Base-by-base conservation (phyloP, 2,113 vertebrate genomes). In the Leptosomus discolor region DNA sequence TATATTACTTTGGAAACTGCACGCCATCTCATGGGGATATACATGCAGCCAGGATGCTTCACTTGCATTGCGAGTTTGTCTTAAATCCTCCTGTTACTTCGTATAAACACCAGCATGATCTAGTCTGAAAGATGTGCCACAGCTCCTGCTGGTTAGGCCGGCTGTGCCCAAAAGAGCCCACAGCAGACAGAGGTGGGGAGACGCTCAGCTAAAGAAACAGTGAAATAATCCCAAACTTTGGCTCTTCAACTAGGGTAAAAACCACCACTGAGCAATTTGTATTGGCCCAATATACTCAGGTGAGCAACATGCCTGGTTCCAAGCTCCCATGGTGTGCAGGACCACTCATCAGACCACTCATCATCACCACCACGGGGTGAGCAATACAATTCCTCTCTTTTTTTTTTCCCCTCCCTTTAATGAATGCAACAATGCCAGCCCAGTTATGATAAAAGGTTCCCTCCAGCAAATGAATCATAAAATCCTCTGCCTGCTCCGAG, bases 361-460 rank as follows among this genome's bases (percentile, higher is more conserved):
- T n/a, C n/a, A n/a, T n/a, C n/a, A n/a, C n/a, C n/a, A n/a, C n/a
- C n/a, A n/a, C n/a, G n/a, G n/a, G 53, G 68, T 45, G 19, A 73
- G 58, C 41, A 92, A 74, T 68, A 57, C 20, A 8, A 69, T 64
- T 51, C 69, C 45, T 11, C n/a, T 71, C 29, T 65, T 53, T 27
- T 37, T 43, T 65, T 67, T 51, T 26, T 51, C n/a, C n/a, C n/a
- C n/a, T 50, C 32, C 17, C n/a, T 85, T 75, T 90, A 90, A 95
- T 93, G 94, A 94, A 88, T 78, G 75, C 61, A 95, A 93, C 43
- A 94, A 34, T 57, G 88, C 58, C 70, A 61, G 73, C 82, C 88
- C 71, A 85, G 27, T 58, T 85, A 58, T 34, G 76, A 79, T 71
- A 60, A 88, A 93, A 88, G 23, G 36, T 46, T 83, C 83, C 73